phyloP scores from a whole-genome alignment of 1,140 invertebrate species.

The Caerostris darwini region DNA sequence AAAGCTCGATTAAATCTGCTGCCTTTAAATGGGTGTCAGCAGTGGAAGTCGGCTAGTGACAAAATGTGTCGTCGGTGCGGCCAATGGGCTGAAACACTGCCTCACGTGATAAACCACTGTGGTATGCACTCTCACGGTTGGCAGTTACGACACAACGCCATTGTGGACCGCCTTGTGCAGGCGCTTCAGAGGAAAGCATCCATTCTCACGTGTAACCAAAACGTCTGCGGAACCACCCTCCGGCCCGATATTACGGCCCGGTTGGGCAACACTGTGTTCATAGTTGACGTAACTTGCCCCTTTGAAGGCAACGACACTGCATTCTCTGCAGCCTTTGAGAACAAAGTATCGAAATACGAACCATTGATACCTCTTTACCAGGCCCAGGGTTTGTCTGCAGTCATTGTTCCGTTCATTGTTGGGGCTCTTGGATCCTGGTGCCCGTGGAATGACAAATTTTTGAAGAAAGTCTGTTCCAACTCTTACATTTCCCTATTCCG shows the following conservation, averaged over 20 bases:
- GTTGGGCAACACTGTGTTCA: not conserved
- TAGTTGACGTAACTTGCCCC: not conserved
- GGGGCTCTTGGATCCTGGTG: constrained; percentile 32
- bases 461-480: too few species aligned
- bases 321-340: not conserved
- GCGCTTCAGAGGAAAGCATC: too few species aligned
- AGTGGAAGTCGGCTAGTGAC: not conserved
- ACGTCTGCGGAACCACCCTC: too few species aligned
- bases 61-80: not conserved
- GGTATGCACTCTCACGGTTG: too few species aligned
- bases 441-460: not conserved
- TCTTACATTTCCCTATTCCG: too few species aligned
- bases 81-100: not conserved
- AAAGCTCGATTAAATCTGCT: not conserved
- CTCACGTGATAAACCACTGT: constrained; percentile 22
- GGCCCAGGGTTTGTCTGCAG: too few species aligned
- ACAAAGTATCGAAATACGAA: not conserved
- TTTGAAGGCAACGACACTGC: constrained; percentile 15
- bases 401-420: not conserved
- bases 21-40: not conserved
- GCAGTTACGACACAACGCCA: not conserved
- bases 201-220: too few species aligned
- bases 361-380: too few species aligned
- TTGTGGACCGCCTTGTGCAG: not conserved
- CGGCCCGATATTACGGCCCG: not conserved